Evolutionary conservation across 2,888 invertebrate genomes (phyloP).

Genomic region (Athetis lepigone): DNA sequence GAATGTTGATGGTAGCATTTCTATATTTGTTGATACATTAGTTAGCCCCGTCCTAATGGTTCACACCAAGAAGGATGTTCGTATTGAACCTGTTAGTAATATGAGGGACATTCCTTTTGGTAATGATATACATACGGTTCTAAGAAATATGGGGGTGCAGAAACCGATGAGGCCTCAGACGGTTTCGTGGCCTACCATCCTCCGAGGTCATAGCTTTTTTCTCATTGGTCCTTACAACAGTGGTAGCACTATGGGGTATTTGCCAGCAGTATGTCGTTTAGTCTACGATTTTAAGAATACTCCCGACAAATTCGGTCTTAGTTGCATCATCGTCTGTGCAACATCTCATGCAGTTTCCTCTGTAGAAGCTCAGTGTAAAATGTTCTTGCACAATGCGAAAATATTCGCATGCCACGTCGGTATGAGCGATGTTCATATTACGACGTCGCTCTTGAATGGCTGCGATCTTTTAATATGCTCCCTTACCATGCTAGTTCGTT

Average conservation of each 20-base stretch:
- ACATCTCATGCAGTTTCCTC: constrained; percentile 90
- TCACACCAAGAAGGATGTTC: constrained; percentile 80
- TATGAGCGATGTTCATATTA: constrained; percentile 75
- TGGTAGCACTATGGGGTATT: constrained; percentile 93
- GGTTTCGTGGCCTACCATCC: constrained; percentile 93
- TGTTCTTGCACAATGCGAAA: constrained; percentile 79
- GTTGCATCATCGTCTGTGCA: constrained; percentile 92
- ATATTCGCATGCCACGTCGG: constrained; percentile 85
- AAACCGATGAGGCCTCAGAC: constrained; percentile 91
- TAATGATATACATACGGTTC: constrained; percentile 71
- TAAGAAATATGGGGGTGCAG: constrained; percentile 78
- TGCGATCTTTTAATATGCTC: constrained; percentile 94
- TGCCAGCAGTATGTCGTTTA: constrained; percentile 92
- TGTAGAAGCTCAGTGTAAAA: constrained; percentile 80
- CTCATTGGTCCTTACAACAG: constrained; percentile 91
- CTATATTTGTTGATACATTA: constrained; percentile 84
- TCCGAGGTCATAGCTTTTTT: constrained; percentile 92
- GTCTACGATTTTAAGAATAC: constrained; percentile 83
- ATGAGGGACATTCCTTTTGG: constrained; percentile 80
- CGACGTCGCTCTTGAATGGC: constrained; percentile 90
- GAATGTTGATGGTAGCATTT: constrained; percentile 78
- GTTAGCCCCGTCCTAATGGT: constrained; percentile 83
- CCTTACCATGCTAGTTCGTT: constrained; percentile 90
- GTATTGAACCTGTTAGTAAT: constrained; percentile 74
- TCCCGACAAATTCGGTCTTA: constrained; percentile 89